These are phyloP conservation scores for Orbicella faveolata DNA, from an alignment of 64 coral and sea anemone species.

Conservation along the genomic window DNA sequence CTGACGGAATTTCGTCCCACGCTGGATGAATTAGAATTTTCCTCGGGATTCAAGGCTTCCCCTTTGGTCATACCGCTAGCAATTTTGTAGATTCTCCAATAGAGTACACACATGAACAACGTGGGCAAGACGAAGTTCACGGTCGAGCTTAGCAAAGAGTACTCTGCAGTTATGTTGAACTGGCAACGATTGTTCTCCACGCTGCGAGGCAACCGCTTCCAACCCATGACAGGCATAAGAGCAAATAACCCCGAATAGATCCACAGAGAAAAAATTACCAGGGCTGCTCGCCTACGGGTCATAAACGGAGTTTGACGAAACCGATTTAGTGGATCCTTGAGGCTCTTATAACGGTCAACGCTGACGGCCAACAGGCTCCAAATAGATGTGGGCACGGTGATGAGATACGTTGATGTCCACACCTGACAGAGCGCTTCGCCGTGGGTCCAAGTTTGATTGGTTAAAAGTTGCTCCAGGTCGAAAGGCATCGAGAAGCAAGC, in stretches of 20 bases:
- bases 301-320: constrained; percentile 78
- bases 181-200: constrained; percentile 26
- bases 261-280: constrained; percentile 62
- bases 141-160: constrained; percentile 32
- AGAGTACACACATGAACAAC: constrained; percentile 1
- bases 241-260: constrained; percentile 72
- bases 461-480: constrained; percentile 77
- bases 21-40: neutral
- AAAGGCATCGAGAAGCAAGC: constrained; percentile 54
- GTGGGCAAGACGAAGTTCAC: constrained; percentile 39
- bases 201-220: constrained; percentile 41
- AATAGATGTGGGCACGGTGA: constrained; percentile 82
- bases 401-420: constrained; percentile 80
- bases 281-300: constrained; percentile 68
- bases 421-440: constrained; percentile 53
- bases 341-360: constrained; percentile 80
- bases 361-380: constrained; percentile 86
- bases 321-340: constrained; percentile 75
- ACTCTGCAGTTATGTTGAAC: constrained; percentile 58
- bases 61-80: neutral
- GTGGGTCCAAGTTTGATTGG: constrained; percentile 56
- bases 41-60: neutral
- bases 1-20: neutral
- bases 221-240: constrained; percentile 73
- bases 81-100: constrained; percentile 45